Evolutionary conservation across 2,888 invertebrate species (phyloP).

Genomic region (Microctonus hyperodae): DNA sequence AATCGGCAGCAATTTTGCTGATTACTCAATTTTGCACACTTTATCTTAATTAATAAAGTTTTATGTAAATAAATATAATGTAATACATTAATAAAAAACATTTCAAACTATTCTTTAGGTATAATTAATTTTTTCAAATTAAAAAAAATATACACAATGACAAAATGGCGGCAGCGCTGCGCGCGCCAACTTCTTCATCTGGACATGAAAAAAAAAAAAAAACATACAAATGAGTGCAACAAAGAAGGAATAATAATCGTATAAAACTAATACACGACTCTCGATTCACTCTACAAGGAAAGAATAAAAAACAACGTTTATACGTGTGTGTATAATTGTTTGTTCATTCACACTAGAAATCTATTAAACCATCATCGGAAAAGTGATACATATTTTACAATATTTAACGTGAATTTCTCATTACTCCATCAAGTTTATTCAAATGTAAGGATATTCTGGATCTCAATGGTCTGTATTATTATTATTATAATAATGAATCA

Average conservation of each 20-base stretch:
- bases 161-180: not conserved
- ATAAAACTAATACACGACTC: not conserved
- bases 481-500: not conserved
- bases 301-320: not conserved
- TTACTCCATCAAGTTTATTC: not conserved
- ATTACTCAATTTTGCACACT: not conserved
- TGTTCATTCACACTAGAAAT: not conserved
- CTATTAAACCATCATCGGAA: not conserved
- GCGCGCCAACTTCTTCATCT: not conserved
- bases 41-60: conserved; percentile 7
- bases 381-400: not conserved
- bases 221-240: not conserved
- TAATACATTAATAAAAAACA: not conserved
- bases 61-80: conserved; percentile 7
- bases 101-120: too few relatives aligned
- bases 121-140: too few relatives aligned
- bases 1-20: not conserved
- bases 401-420: not conserved
- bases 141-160: not conserved
- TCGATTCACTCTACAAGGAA: not conserved
- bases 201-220: not conserved
- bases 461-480: conserved; percentile 20
- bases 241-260: not conserved
- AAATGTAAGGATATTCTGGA: conserved; percentile 14
- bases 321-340: not conserved